phyloP scores from a whole-genome alignment of 1,140 invertebrate species.

The Drosophila trapezifrons region DNA sequence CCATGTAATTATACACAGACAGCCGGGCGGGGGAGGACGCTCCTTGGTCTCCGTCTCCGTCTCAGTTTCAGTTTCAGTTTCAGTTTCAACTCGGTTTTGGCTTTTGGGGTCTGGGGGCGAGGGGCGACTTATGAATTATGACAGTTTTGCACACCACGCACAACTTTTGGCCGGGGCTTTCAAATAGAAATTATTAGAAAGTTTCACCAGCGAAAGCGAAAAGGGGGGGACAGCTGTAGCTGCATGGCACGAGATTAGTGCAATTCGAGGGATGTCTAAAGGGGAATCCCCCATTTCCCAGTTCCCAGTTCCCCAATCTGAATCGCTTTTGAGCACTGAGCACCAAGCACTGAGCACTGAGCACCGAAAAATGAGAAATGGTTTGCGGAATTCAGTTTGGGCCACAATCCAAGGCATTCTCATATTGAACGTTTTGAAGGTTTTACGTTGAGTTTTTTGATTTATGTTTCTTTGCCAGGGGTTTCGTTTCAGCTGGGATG shows the following conservation, averaged over 20 bases:
- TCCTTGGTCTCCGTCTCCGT: background rate
- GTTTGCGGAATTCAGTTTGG: constrained; percentile 17
- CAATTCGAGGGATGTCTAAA: constrained; percentile 32
- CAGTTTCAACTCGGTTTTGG: constrained; percentile 11
- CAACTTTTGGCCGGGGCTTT: constrained; percentile 73
- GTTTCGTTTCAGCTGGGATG: background rate
- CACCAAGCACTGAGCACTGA: background rate
- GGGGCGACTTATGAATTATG: constrained; percentile 77
- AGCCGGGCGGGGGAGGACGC: constrained; percentile 32
- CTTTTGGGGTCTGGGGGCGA: background rate
- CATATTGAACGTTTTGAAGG: constrained; percentile 71
- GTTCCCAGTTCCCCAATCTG: background rate
- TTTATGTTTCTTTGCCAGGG: constrained; percentile 56
- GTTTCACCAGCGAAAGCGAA: constrained; percentile 71
- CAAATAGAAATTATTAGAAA: constrained; percentile 82
- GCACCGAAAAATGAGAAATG: constrained; percentile 23
- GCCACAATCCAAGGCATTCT: constrained; percentile 39
- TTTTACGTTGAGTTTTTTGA: constrained; percentile 64
- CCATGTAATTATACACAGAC: constrained; percentile 82
- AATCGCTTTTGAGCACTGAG: background rate
- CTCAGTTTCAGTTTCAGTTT: constrained; percentile 26
- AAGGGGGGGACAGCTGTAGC: constrained; percentile 28
- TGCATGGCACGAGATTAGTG: constrained; percentile 71
- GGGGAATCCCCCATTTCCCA: background rate
- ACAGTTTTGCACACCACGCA: constrained; percentile 80